Conservation (phyloP, 2,888 invertebrate species). For the Xestia sexstrigata region DNA sequence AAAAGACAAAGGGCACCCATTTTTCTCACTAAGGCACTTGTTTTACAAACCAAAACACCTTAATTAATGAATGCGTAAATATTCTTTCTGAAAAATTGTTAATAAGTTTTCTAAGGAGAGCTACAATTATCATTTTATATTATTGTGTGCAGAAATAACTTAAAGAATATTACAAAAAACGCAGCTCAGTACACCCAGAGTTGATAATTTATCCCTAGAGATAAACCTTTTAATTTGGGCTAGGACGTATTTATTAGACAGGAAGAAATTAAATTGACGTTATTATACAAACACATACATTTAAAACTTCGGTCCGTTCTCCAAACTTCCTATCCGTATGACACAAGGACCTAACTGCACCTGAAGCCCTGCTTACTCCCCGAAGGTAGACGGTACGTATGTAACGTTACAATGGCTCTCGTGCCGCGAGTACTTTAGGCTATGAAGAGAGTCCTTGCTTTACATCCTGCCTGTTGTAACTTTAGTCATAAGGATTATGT, state of each 20-base stretch:
- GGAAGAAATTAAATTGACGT: neutral
- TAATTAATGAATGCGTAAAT: neutral
- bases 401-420: conserved; percentile 41
- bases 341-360: conserved; percentile 1
- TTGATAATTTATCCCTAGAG: neutral
- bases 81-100: neutral
- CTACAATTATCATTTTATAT: neutral
- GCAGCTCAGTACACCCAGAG: no score
- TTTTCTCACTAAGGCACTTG: neutral
- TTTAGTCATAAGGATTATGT: neutral
- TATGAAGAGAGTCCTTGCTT: conserved; percentile 37
- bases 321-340: conserved; percentile 15
- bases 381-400: neutral
- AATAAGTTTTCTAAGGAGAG: neutral
- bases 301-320: neutral
- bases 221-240: neutral
- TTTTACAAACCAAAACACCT: neutral
- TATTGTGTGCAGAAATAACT: neutral
- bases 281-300: no score
- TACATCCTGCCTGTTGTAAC: conserved; percentile 16
- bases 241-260: neutral
- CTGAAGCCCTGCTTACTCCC: conserved; percentile 13
- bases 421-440: conserved; percentile 39
- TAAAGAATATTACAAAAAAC: neutral
- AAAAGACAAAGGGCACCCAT: neutral